phyloP scores from a whole-genome alignment of 1,140 invertebrate genomes.

The Achroia grisella region DNA sequence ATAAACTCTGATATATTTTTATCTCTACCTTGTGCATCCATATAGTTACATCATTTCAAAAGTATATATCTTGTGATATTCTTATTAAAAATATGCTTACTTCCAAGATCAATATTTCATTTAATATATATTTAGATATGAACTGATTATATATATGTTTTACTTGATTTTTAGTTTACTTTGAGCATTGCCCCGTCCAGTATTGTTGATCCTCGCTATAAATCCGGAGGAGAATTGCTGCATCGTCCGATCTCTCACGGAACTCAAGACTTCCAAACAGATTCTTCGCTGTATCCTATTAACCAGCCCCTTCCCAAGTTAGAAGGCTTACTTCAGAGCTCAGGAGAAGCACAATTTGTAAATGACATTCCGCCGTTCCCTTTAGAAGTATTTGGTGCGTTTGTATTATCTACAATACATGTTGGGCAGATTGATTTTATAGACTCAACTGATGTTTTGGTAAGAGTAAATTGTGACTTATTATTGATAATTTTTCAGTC shows the following conservation, averaged over 20 bases:
- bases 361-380: conserved; percentile 77
- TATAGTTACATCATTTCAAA: too few relatives aligned
- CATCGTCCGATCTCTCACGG: conserved; percentile 79
- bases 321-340: conserved; percentile 80
- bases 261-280: conserved; percentile 79
- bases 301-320: conserved; percentile 83
- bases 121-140: too few relatives aligned
- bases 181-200: conserved; percentile 65
- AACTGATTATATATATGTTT: too few relatives aligned
- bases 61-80: too few relatives aligned
- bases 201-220: conserved; percentile 31
- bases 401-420: conserved; percentile 75
- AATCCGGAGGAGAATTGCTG: conserved; percentile 70
- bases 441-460: conserved; percentile 75
- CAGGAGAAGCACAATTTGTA: conserved; percentile 80
- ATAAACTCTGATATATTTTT: too few relatives aligned
- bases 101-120: too few relatives aligned
- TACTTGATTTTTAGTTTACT: conserved; percentile 60
- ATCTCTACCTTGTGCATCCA: too few relatives aligned
- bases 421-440: conserved; percentile 74
- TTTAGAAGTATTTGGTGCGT: conserved; percentile 78
- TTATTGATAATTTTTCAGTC: too few relatives aligned
- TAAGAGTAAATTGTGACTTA: conserved; percentile 41
- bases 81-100: too few relatives aligned
- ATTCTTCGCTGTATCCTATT: conserved; percentile 80